These are phyloP conservation scores for Galleria mellonella DNA, from an alignment of 1,140 invertebrate species.

Conservation along the genomic window DNA sequence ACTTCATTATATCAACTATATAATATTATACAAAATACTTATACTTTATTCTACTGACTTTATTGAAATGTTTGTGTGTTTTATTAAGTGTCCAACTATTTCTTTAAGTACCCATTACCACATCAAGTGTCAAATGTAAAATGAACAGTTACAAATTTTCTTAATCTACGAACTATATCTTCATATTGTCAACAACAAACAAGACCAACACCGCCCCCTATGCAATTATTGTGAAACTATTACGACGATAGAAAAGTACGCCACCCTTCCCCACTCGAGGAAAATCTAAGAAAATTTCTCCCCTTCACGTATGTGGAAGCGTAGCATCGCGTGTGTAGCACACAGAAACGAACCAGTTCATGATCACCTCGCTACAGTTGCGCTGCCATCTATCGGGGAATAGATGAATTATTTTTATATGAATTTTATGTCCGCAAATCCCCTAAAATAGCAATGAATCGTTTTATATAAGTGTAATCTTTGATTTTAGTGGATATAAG, in stretches of 20 bases:
- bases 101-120: no score
- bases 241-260: constrained; percentile 28
- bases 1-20: no score
- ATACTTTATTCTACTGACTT: no score
- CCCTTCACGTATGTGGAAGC: constrained; percentile 29
- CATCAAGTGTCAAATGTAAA: no score
- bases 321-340: constrained; percentile 28
- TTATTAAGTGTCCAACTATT: no score
- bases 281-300: constrained; percentile 49
- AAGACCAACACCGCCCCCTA: constrained; percentile 49
- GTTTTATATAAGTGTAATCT: constrained; percentile 1
- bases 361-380: constrained; percentile 3
- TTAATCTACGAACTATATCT: no score
- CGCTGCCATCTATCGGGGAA: constrained; percentile 55
- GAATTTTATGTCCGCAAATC: constrained; percentile 30
- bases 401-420: constrained; percentile 41
- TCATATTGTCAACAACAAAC: constrained; percentile 6
- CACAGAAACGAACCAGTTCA: constrained; percentile 18
- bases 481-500: no score
- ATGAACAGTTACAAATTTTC: no score
- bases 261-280: constrained; percentile 29
- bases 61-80: no score
- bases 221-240: constrained; percentile 48
- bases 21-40: no score
- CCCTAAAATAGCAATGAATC: constrained; percentile 20